Evolutionary conservation across 2,113 vertebrate genomes (phyloP).

Genomic region (Aphelocoma coerulescens): DNA sequence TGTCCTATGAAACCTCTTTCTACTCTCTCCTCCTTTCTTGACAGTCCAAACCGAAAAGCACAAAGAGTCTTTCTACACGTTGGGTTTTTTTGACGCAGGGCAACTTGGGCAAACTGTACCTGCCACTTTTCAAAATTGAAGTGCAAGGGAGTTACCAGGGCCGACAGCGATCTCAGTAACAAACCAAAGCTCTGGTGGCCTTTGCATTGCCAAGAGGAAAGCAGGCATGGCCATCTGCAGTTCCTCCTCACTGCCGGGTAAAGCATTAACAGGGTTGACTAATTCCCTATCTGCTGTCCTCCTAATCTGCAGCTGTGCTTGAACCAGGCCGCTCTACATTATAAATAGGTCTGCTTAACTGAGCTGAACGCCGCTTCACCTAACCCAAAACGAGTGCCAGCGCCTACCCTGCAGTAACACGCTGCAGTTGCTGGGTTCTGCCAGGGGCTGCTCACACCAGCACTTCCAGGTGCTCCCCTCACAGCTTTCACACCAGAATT

Average conservation of each 20-base stretch:
- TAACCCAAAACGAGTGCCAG: background rate
- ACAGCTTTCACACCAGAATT: accelerated
- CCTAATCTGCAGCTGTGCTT: background rate
- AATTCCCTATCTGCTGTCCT: background rate
- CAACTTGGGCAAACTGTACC: background rate
- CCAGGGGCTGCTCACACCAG: background rate
- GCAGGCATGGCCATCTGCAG: background rate
- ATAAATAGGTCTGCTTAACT: background rate
- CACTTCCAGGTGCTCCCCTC: background rate
- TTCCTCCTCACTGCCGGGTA: background rate
- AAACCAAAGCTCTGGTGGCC: background rate
- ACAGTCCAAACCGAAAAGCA: background rate
- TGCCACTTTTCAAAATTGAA: background rate
- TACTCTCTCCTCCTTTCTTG: background rate
- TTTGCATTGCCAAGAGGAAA: background rate
- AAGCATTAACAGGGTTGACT: background rate
- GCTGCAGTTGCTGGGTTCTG: background rate
- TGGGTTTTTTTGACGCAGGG: background rate
- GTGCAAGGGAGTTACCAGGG: background rate
- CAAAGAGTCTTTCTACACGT: background rate
- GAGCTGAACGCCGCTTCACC: background rate
- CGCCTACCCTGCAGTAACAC: background rate
- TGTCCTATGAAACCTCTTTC: background rate
- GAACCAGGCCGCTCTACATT: background rate
- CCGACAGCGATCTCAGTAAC: background rate